Evolutionary conservation across 2,888 invertebrate species (phyloP).

Genomic region (Ypsolopha scabrella): DNA sequence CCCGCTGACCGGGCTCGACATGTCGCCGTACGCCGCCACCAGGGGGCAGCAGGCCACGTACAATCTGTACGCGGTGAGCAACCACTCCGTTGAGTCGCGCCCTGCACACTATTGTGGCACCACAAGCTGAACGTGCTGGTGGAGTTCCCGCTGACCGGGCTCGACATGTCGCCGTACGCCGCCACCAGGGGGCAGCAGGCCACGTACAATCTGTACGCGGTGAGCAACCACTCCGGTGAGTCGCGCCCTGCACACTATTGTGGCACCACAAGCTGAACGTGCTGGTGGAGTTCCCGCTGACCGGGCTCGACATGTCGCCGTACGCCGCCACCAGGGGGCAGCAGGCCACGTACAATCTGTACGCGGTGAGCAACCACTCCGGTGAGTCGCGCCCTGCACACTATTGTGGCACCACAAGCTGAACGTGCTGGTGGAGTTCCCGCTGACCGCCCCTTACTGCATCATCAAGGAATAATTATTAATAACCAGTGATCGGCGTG

Average conservation of each 20-base stretch:
- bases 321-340: slow-evolving; percentile 73
- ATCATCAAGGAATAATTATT: too few species aligned
- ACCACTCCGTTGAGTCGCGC: slow-evolving; percentile 76
- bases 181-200: slow-evolving; percentile 64
- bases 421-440: slow-evolving; percentile 89
- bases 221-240: slow-evolving; percentile 89
- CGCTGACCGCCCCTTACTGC: too few species aligned
- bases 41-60: neutral
- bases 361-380: slow-evolving; percentile 94
- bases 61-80: slow-evolving; percentile 81
- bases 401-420: slow-evolving; percentile 67
- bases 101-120: too few species aligned
- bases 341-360: slow-evolving; percentile 80
- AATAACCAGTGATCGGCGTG: too few species aligned
- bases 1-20: neutral
- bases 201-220: slow-evolving; percentile 89
- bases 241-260: neutral
- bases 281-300: slow-evolving; percentile 89
- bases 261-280: slow-evolving; percentile 77
- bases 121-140: slow-evolving; percentile 88
- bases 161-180: slow-evolving; percentile 84
- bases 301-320: slow-evolving; percentile 82
- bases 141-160: slow-evolving; percentile 85
- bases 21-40: slow-evolving; percentile 32
- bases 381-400: slow-evolving; percentile 35